These are phyloP conservation scores for Cathartes aura DNA, from an alignment of 2,113 vertebrate species.

Conservation along the genomic window DNA sequence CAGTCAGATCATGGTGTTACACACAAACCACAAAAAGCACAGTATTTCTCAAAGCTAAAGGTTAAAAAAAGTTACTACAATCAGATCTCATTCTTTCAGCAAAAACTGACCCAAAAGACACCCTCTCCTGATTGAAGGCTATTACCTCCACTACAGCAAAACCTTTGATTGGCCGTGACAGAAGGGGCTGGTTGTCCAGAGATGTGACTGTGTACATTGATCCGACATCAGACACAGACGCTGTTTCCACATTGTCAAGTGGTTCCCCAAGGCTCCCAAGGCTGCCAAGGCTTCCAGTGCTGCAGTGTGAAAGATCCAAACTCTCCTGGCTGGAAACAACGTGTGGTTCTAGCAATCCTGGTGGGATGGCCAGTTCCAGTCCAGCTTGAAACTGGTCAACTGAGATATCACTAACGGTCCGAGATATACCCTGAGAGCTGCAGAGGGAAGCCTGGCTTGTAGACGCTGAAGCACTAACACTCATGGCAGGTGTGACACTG, in stretches of 20 bases:
- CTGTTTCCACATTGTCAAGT: constrained; percentile 85
- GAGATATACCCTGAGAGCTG: constrained; percentile 91
- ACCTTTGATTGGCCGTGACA: constrained; percentile 90
- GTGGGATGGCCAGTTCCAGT: constrained; percentile 79
- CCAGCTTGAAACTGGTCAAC: constrained; percentile 82
- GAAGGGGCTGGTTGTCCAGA: constrained; percentile 84
- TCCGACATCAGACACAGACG: constrained; percentile 85
- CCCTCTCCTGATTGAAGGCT: background rate
- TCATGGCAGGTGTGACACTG: constrained; percentile 90
- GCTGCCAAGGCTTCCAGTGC: constrained; percentile 93
- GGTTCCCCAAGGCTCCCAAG: constrained; percentile 92
- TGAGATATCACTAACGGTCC: constrained; percentile 88
- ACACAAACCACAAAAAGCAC: background rate
- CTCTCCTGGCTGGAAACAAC: constrained; percentile 96
- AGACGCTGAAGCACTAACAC: constrained; percentile 89
- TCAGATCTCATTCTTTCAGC: background rate
- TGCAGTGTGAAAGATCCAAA: constrained; percentile 92
- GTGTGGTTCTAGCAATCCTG: constrained; percentile 83
- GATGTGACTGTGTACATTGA: constrained; percentile 90
- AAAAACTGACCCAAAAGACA: background rate
- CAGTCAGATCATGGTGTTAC: background rate
- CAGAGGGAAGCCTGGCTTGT: constrained; percentile 94
- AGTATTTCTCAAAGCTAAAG: background rate
- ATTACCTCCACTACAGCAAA: constrained; percentile 96
- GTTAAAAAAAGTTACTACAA: background rate